Percentiles rank a stretch among this genome's conserved stretches.
Conservation (phyloP, 2,888 invertebrate species). For the Nephrotoma flavescens region DNA sequence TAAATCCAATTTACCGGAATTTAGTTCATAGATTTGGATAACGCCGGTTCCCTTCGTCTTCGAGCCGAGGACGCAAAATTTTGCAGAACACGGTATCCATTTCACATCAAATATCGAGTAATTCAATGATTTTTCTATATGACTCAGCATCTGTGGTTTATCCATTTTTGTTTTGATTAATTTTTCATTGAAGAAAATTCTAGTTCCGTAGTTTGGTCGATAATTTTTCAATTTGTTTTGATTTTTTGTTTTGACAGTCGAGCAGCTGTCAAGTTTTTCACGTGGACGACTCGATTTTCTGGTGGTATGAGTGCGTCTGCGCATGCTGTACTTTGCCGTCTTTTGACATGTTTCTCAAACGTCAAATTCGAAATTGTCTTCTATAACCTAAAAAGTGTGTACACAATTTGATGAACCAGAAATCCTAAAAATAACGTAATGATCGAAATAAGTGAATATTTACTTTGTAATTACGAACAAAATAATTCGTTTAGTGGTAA, state of each 20-base stretch:
- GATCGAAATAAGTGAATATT: slow-evolving; percentile 2
- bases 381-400: neutral
- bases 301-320: neutral
- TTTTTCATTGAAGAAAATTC: neutral
- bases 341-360: neutral
- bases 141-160: slow-evolving; percentile 82
- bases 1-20: slow-evolving; percentile 54
- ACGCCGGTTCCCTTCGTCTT: slow-evolving; percentile 75
- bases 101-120: slow-evolving; percentile 85
- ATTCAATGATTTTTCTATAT: slow-evolving; percentile 65
- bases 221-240: neutral
- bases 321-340: neutral
- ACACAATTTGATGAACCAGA: neutral
- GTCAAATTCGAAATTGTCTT: neutral
- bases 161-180: slow-evolving; percentile 34
- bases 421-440: slow-evolving; percentile 12
- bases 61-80: slow-evolving; percentile 78
- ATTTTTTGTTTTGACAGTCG: neutral
- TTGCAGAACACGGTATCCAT: slow-evolving; percentile 92
- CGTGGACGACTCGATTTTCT: neutral
- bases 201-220: neutral
- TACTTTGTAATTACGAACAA: slow-evolving; percentile 13
- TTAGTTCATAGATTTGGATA: slow-evolving; percentile 66
- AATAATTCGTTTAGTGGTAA: slow-evolving; percentile 8
- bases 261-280: neutral